These are phyloP conservation scores for Odontesthes bonariensis DNA, from an alignment of 2,113 vertebrate genomes.

Conservation along the genomic window DNA sequence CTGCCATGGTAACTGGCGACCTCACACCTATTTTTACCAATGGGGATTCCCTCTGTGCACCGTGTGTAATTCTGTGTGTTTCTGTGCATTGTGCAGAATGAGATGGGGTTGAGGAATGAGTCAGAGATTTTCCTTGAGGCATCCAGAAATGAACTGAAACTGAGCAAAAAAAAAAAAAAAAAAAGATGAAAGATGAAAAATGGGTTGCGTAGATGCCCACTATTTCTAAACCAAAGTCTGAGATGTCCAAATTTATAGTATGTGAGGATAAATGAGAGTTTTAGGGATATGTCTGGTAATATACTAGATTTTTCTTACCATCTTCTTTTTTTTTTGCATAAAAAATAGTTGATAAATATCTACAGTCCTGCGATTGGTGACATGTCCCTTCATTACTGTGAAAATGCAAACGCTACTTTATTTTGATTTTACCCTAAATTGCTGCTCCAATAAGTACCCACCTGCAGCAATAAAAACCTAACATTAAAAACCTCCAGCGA, in stretches of 20 bases:
- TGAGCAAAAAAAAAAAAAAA: background rate
- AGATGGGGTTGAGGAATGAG: conserved; percentile 57
- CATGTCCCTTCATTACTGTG: too few species aligned
- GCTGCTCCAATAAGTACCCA: too few species aligned
- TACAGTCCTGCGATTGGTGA: too few species aligned
- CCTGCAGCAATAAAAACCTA: too few species aligned
- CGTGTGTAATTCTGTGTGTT: conserved; percentile 23
- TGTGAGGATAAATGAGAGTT: background rate
- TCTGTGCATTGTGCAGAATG: conserved; percentile 11
- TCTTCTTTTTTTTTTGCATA: background rate
- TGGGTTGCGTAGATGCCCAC: too few species aligned
- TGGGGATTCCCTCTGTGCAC: conserved; percentile 61
- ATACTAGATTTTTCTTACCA: background rate
- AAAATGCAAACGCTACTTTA: too few species aligned
- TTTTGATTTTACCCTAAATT: too few species aligned
- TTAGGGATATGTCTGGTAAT: background rate
- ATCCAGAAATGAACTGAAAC: conserved; percentile 6
- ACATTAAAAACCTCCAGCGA: too few species aligned
- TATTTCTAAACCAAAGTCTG: background rate
- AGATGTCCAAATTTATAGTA: background rate
- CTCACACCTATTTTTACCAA: conserved; percentile 63
- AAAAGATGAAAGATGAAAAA: background rate
- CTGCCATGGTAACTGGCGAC: conserved; percentile 68
- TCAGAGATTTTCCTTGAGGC: conserved; percentile 49
- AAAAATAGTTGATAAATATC: too few species aligned